Evolutionary conservation across 2,113 vertebrate genomes (phyloP).

Genomic region (Bos javanicus): DNA sequence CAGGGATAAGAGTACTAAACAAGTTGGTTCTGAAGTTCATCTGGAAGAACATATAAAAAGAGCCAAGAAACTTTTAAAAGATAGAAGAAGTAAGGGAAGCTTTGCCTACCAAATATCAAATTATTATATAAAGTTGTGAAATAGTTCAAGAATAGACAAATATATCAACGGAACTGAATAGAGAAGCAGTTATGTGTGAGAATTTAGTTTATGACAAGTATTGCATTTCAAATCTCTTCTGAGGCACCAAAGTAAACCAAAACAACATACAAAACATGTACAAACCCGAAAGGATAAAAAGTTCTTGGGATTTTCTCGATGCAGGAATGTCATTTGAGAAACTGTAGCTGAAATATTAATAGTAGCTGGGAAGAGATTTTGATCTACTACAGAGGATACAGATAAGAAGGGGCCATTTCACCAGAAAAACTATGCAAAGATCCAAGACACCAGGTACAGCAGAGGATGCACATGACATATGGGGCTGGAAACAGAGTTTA

Average conservation of each 20-base stretch:
- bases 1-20: background rate
- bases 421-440: background rate
- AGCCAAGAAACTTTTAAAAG: background rate
- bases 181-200: background rate
- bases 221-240: background rate
- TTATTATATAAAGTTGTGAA: background rate
- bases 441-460: background rate
- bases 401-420: background rate
- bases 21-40: constrained; percentile 9
- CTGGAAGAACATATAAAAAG: background rate
- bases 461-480: background rate
- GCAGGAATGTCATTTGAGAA: background rate
- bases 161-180: background rate
- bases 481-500: background rate
- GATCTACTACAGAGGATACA: background rate
- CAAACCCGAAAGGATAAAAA: background rate
- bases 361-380: background rate
- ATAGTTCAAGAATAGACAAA: background rate
- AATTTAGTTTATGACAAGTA: background rate
- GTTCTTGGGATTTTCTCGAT: background rate
- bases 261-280: background rate
- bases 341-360: background rate
- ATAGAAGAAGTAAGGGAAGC: background rate
- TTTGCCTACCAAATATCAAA: background rate
- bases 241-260: background rate